Evolutionary conservation across 35 echinoderm and acorn worm genomes (phyloP).

Genomic region (Strongylocentrotus purpuratus): DNA sequence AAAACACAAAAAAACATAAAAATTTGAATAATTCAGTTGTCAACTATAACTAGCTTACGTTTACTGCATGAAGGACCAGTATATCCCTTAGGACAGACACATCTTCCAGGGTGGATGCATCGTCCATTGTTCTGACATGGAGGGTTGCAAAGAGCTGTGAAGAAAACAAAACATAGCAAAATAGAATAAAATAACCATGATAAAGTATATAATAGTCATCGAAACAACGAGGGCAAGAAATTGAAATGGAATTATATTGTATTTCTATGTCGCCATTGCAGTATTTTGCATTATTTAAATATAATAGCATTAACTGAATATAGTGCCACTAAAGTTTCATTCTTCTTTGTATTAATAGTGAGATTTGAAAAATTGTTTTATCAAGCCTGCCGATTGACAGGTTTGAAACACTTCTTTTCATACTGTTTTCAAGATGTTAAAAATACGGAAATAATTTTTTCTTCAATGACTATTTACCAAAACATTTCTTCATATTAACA

Average conservation of each 20-base stretch:
- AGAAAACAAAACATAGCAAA: neutral
- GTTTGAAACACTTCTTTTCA: neutral
- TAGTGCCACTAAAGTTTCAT: neutral
- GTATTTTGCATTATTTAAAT: too few relatives aligned
- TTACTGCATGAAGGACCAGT: slow-evolving; percentile 35
- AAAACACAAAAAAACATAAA: too few relatives aligned
- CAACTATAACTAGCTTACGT: neutral
- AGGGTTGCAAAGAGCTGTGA: slow-evolving; percentile 45
- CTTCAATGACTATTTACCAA: neutral
- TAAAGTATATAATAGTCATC: neutral
- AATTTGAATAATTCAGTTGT: too few relatives aligned
- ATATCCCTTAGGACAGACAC: neutral
- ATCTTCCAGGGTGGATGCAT: slow-evolving; percentile 47
- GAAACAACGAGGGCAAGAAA: neutral
- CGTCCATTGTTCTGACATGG: slow-evolving; percentile 60
- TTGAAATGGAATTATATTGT: too few relatives aligned
- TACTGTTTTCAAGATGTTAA: neutral
- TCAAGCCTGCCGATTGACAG: neutral
- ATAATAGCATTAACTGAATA: too few relatives aligned
- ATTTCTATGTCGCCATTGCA: too few relatives aligned
- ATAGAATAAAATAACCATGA: too few relatives aligned
- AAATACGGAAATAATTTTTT: neutral
- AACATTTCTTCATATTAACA: neutral
- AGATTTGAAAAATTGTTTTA: neutral
- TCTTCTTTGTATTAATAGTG: neutral